Conservation (phyloP, 2,797 vertebrate genomes). For the Peromyscus aztecus region DNA sequence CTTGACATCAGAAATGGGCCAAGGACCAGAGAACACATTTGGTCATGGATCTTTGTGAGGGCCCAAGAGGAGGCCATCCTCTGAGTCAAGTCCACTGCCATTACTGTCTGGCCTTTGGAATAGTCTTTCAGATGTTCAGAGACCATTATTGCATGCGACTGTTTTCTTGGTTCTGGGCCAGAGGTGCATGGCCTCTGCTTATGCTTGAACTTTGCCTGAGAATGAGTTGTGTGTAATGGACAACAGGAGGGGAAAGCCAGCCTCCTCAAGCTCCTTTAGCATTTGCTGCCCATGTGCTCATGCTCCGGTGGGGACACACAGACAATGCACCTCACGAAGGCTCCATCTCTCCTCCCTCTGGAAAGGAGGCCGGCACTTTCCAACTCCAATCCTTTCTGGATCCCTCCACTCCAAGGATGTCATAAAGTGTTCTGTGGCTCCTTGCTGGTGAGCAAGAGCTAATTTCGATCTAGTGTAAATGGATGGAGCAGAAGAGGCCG, state of each 20-base stretch:
- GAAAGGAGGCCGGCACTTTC: neutral
- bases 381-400: neutral
- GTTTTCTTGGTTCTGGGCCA: slow-evolving; percentile 33
- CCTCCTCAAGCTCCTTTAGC: neutral
- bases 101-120: neutral
- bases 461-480: neutral
- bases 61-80: neutral
- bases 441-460: neutral
- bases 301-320: neutral
- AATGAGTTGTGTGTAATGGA: neutral
- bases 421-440: neutral
- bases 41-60: neutral
- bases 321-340: neutral
- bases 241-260: neutral
- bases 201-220: slow-evolving; percentile 6
- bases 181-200: slow-evolving; percentile 9
- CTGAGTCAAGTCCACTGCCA: neutral
- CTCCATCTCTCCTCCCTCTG: neutral
- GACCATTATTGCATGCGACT: neutral
- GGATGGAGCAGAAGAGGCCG: neutral
- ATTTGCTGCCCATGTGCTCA: neutral
- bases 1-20: slow-evolving; percentile 9
- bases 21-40: neutral
- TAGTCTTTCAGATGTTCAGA: slow-evolving; percentile 16
- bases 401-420: neutral